phyloP scores from a whole-genome alignment of 2,113 vertebrate species.

The Ibidorhyncha struthersii region DNA sequence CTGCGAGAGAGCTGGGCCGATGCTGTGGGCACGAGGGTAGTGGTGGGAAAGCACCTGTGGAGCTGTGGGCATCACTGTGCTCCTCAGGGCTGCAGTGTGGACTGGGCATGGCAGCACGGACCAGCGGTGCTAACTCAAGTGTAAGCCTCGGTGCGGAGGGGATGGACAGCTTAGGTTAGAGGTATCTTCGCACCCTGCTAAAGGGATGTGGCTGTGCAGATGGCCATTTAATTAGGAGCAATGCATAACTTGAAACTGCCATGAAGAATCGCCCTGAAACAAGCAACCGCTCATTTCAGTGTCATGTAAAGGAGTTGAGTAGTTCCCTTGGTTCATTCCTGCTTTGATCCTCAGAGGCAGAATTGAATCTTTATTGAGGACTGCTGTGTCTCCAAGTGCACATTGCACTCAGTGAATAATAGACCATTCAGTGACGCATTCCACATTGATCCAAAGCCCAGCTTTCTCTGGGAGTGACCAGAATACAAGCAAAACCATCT shows the following conservation, averaged over 20 bases:
- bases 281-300: constrained; percentile 15
- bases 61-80: not conserved
- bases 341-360: constrained; percentile 52
- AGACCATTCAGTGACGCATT: constrained; percentile 44
- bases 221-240: constrained; percentile 8
- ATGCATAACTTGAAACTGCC: not conserved
- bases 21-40: accelerated
- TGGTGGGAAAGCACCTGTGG: not conserved
- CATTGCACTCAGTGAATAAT: constrained; percentile 42
- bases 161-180: not conserved
- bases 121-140: not conserved
- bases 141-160: not conserved
- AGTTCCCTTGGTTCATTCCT: not conserved
- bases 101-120: accelerated
- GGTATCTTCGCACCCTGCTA: not conserved
- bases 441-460: constrained; percentile 57
- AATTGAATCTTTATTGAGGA: constrained; percentile 49
- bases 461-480: constrained; percentile 45
- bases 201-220: not conserved
- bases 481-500: constrained; percentile 59
- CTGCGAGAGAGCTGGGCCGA: accelerated
- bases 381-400: not conserved
- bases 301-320: not conserved
- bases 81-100: accelerated
- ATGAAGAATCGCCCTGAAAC: not conserved